Evolutionary conservation across 2,888 invertebrate species (phyloP).

Genomic region (Drosophila rellima): DNA sequence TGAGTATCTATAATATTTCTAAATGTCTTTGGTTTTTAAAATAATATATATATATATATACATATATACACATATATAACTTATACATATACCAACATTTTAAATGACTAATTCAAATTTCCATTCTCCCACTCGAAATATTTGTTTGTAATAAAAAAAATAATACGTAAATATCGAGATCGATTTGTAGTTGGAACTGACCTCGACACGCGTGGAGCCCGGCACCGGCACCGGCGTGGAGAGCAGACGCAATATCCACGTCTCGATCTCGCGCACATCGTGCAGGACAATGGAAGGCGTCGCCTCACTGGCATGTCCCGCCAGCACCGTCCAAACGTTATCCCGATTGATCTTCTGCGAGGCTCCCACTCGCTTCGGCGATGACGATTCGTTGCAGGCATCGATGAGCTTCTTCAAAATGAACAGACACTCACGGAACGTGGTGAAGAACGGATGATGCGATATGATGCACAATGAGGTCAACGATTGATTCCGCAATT

Average conservation of each 20-base stretch:
- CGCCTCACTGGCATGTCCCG: conserved; percentile 92
- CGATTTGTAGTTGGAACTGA: conserved; percentile 40
- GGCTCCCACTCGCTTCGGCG: conserved; percentile 94
- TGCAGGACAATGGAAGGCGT: conserved; percentile 96
- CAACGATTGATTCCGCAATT: conserved; percentile 95
- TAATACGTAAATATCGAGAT: no score
- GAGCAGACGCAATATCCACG: conserved; percentile 98
- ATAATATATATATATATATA: no score
- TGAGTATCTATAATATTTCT: no score
- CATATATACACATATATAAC: no score
- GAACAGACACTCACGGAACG: conserved; percentile 98
- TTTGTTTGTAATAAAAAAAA: no score
- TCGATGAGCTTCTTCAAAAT: conserved; percentile 98
- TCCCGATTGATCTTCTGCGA: conserved; percentile 96
- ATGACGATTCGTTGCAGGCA: conserved; percentile 97
- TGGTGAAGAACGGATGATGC: conserved; percentile 99
- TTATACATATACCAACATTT: no score
- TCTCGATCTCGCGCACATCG: conserved; percentile 99
- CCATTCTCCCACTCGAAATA: no score
- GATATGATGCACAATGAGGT: conserved; percentile 99
- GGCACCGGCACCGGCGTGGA: conserved; percentile 99
- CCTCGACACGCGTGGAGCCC: conserved; percentile 94
- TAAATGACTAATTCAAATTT: no score
- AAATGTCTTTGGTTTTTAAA: no score
- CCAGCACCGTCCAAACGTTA: conserved; percentile 98